Percentiles rank a stretch among this genome's conserved stretches.
These are phyloP conservation scores for Theodoxus fluviatilis DNA, from an alignment of 2,888 invertebrate genomes.

Conservation along the genomic window DNA sequence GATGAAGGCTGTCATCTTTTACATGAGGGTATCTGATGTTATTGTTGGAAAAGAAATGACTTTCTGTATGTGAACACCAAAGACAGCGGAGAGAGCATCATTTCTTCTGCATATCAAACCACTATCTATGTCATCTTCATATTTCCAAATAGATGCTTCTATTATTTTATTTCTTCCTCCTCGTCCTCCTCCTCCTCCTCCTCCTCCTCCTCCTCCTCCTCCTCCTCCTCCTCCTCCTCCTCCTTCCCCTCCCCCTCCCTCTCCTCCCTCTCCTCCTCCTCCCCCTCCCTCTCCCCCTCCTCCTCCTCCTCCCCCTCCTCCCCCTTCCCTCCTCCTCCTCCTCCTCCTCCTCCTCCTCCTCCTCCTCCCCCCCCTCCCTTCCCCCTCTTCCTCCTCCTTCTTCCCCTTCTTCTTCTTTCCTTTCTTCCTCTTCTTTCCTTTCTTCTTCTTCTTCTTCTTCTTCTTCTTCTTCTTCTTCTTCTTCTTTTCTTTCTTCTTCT, in stretches of 20 bases:
- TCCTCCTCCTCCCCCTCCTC: background rate
- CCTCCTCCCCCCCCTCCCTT: background rate
- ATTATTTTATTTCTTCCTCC: background rate
- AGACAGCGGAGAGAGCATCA: no score
- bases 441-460: background rate
- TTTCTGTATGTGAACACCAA: no score
- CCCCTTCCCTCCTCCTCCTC: background rate
- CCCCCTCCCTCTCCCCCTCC: background rate
- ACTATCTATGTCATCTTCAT: no score
- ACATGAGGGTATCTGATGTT: no score
- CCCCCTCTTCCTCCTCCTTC: background rate
- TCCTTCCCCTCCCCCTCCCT: no score
- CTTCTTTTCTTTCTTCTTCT: background rate
- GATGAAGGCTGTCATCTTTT: no score
- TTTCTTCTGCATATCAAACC: no score
- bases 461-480: background rate
- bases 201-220: no score
- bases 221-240: no score
- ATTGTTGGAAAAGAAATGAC: no score
- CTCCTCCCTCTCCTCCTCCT: background rate
- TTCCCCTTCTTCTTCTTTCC: background rate
- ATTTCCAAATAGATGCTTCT: no score
- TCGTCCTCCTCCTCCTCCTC: background rate
- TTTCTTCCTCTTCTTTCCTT: background rate
- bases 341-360: background rate